A percentile compares a stretch with the other conserved stretches of the same genome.
phyloP scores from a whole-genome alignment of 2,888 invertebrate species.

The Unio pictorum region DNA sequence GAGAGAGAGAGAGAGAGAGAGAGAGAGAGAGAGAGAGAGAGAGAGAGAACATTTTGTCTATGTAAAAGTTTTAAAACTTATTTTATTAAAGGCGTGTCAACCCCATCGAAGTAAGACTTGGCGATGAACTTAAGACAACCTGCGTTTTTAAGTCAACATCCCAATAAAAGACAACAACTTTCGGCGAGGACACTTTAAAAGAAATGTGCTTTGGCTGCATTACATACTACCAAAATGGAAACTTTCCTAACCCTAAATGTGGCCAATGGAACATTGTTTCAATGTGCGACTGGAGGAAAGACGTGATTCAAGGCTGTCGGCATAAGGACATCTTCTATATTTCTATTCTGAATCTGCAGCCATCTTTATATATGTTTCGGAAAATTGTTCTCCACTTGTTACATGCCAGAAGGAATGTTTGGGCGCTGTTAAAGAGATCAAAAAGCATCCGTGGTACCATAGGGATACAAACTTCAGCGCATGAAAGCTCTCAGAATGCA shows the following conservation, averaged over 20 bases:
- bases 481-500: conserved; percentile 1
- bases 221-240: conserved; percentile 6
- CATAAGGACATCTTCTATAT: too few relatives aligned
- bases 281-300: conserved; percentile 1
- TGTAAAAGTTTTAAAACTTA: too few relatives aligned
- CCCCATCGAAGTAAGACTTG: conserved; percentile 26
- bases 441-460: conserved; percentile 14
- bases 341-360: conserved; percentile 4
- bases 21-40: too few relatives aligned
- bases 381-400: background rate
- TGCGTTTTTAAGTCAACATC: conserved; percentile 26
- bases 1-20: too few relatives aligned
- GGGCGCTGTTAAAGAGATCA: background rate
- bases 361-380: conserved; percentile 2
- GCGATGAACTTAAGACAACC: conserved; percentile 31
- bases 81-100: conserved; percentile 10
- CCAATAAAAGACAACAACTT: conserved; percentile 10
- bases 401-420: conserved; percentile 10
- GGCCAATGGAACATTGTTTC: conserved; percentile 5
- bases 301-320: too few relatives aligned
- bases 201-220: conserved; percentile 23
- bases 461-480: conserved; percentile 8
- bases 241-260: conserved; percentile 2
- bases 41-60: too few relatives aligned
- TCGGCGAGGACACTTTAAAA: conserved; percentile 22